A percentile compares a stretch with the other conserved stretches of the same genome.
phyloP scores from a whole-genome alignment of 2,888 invertebrate species.

The Epinotia brunnichana region DNA sequence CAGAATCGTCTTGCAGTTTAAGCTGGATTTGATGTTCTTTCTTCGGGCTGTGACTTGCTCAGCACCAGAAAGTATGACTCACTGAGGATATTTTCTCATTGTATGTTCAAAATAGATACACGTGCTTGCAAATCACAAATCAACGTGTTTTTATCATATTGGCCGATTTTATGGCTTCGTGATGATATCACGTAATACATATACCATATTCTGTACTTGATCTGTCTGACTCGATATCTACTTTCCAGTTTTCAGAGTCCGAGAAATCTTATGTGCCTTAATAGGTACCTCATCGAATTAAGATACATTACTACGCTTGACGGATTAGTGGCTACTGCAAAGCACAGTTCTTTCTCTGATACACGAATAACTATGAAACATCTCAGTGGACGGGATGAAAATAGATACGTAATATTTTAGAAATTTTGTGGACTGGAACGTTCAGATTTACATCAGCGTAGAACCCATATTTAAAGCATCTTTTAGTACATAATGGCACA shows the following conservation, averaged over 20 bases:
- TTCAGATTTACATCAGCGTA: background rate
- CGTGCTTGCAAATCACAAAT: background rate
- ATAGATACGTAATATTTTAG: constrained; percentile 9
- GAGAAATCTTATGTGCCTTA: too few species aligned
- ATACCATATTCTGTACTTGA: too few species aligned
- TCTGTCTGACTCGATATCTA: background rate
- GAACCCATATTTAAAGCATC: constrained; percentile 9
- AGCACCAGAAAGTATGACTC: constrained; percentile 59
- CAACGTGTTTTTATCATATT: background rate
- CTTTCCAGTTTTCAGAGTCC: background rate
- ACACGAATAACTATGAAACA: background rate
- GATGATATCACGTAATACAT: too few species aligned
- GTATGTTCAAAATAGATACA: too few species aligned
- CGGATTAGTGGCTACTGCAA: too few species aligned
- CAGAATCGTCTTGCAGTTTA: constrained; percentile 64
- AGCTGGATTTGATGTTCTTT: constrained; percentile 68
- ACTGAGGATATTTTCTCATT: constrained; percentile 74
- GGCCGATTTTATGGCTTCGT: too few species aligned
- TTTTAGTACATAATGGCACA: constrained; percentile 3
- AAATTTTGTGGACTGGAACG: background rate
- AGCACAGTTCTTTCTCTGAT: background rate
- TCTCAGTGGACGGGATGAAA: constrained; percentile 7
- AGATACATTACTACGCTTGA: too few species aligned
- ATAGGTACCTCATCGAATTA: background rate
- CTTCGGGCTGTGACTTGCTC: constrained; percentile 58